These are phyloP conservation scores for Panagrolaimus sp. DNA, from an alignment of 1,140 invertebrate genomes.

Conservation along the genomic window DNA sequence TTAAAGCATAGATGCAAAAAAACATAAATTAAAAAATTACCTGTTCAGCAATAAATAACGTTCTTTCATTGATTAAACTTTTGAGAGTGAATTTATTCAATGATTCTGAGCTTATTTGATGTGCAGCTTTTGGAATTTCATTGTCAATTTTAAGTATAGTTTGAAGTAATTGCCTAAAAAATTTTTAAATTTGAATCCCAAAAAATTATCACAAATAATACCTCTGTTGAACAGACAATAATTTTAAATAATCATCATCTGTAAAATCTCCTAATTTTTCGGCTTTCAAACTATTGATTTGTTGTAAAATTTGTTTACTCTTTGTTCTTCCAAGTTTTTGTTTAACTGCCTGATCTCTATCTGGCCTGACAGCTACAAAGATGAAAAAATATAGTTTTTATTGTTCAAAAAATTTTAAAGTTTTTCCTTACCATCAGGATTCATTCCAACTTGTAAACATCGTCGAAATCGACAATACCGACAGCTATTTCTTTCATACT, in stretches of 20 bases:
- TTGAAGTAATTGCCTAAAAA: conserved; percentile 23
- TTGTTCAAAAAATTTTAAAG: neutral
- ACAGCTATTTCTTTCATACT: conserved; percentile 32
- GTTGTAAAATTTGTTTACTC: conserved; percentile 12
- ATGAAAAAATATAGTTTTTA: neutral
- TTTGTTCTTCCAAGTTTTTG: conserved; percentile 6
- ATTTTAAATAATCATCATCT: conserved; percentile 18
- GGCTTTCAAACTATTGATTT: conserved; percentile 19
- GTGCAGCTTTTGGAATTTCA: conserved; percentile 15
- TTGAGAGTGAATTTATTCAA: conserved; percentile 27
- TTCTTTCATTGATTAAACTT: conserved; percentile 27
- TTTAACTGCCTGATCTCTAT: conserved; percentile 24
- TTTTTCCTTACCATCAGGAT: conserved; percentile 21
- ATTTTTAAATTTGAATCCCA: neutral
- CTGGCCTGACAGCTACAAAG: conserved; percentile 23
- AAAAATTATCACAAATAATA: neutral
- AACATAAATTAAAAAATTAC: neutral
- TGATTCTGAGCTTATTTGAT: conserved; percentile 13
- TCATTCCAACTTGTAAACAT: conserved; percentile 29
- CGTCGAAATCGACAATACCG: conserved; percentile 52
- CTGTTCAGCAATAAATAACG: conserved; percentile 19
- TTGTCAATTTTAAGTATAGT: conserved; percentile 15
- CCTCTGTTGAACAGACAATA: neutral
- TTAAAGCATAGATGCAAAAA: too few relatives aligned
- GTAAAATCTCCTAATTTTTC: conserved; percentile 14